Evolutionary conservation across 2,797 vertebrate genomes (phyloP).

Genomic region (Cottoperca gobio): DNA sequence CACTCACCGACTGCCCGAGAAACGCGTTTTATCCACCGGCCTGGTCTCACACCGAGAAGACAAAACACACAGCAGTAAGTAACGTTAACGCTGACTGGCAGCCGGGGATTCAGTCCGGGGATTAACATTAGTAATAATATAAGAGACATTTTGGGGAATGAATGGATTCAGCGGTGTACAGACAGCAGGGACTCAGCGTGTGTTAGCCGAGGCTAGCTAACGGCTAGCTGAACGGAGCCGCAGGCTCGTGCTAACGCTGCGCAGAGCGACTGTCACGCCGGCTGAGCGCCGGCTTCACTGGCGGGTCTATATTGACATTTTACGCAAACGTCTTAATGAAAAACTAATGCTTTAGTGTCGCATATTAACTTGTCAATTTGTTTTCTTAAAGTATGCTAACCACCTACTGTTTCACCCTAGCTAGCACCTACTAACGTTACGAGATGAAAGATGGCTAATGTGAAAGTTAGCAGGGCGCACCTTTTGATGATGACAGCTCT

Average conservation of each 20-base stretch:
- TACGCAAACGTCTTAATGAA: no score
- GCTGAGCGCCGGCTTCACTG: constrained; percentile 7
- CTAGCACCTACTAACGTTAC: not conserved
- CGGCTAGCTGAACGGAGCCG: constrained; percentile 30
- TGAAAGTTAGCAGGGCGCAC: constrained; percentile 46
- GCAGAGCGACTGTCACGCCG: constrained; percentile 26
- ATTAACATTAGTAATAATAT: accelerated
- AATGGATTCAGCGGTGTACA: not conserved
- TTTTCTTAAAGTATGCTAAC: not conserved
- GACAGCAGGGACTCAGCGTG: not conserved
- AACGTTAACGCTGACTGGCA: constrained; percentile 18
- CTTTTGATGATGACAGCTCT: constrained; percentile 33
- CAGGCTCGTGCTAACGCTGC: constrained; percentile 41
- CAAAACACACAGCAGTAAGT: constrained; percentile 71
- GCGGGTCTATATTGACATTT: not conserved
- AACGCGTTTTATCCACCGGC: constrained; percentile 63
- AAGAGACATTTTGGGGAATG: not conserved
- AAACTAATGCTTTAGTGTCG: accelerated
- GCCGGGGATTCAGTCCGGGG: not conserved
- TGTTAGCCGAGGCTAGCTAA: constrained; percentile 58
- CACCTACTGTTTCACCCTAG: not conserved
- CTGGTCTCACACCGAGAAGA: constrained; percentile 25
- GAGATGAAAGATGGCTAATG: constrained; percentile 44
- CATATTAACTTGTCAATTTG: not conserved
- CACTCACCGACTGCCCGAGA: constrained; percentile 47